Percentiles rank a stretch among this genome's conserved stretches.
These are phyloP conservation scores for Salvelinus sp. DNA, from an alignment of 2,113 vertebrate species.

Conservation along the genomic window DNA sequence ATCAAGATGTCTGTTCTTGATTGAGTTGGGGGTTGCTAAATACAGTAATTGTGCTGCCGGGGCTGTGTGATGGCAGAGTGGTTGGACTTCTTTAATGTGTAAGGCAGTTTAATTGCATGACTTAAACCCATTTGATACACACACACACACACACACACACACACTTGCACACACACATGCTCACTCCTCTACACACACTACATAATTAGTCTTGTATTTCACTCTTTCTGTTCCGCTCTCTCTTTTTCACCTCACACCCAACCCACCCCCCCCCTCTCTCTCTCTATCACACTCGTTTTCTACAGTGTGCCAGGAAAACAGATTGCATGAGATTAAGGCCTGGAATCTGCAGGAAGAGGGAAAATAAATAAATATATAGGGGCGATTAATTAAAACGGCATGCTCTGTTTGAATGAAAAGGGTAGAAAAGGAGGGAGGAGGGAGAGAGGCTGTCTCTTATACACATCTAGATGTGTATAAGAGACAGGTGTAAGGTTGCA, in stretches of 20 bases:
- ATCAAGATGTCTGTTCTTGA: neutral
- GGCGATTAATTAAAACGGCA: constrained; percentile 66
- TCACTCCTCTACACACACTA: neutral
- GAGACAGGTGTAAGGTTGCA: too few species aligned
- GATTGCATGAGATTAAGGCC: constrained; percentile 70
- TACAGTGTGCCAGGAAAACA: constrained; percentile 59
- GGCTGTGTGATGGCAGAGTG: constrained; percentile 49
- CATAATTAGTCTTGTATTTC: constrained; percentile 69
- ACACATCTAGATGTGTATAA: too few species aligned
- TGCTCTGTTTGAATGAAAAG: constrained; percentile 41
- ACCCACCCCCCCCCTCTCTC: neutral
- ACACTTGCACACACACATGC: constrained; percentile 9
- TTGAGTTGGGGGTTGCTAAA: constrained; percentile 30
- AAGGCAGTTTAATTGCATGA: constrained; percentile 69
- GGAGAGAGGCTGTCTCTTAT: too few species aligned
- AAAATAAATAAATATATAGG: constrained; percentile 53
- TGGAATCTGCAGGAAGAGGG: constrained; percentile 37
- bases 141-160: constrained; percentile 18
- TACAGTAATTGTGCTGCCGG: constrained; percentile 47
- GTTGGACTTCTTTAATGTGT: constrained; percentile 52
- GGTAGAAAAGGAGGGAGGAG: constrained; percentile 3
- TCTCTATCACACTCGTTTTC: constrained; percentile 4
- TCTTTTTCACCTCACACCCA: neutral
- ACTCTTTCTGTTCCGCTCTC: neutral
- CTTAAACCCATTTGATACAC: constrained; percentile 47